Evolutionary conservation across 2,113 vertebrate species (phyloP).

Genomic region (Sorex fumeus): DNA sequence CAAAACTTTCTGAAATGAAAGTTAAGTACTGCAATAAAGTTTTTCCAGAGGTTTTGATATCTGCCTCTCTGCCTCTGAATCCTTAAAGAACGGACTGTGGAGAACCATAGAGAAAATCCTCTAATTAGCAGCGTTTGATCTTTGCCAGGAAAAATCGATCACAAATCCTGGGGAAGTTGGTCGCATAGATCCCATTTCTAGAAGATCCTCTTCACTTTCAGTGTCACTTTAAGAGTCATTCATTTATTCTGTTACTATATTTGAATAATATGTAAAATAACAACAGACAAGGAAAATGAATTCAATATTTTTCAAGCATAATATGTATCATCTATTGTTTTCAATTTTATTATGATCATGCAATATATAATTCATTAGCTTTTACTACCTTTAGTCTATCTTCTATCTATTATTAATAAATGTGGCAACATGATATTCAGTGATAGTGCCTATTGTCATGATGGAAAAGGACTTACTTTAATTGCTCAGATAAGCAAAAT

Average conservation of each 20-base stretch:
- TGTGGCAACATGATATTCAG: background rate
- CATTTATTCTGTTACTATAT: background rate
- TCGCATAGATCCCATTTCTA: background rate
- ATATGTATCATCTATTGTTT: background rate
- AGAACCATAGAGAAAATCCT: background rate
- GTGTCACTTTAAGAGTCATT: background rate
- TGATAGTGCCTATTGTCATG: background rate
- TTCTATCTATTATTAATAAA: background rate
- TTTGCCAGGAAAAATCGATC: background rate
- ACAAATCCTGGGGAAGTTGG: background rate
- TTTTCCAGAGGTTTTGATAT: background rate
- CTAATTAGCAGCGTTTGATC: background rate
- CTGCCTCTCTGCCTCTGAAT: constrained; percentile 5
- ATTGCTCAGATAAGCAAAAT: constrained; percentile 36
- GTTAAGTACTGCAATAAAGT: background rate
- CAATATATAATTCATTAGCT: background rate
- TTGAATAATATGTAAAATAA: background rate
- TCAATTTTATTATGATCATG: constrained; percentile 8
- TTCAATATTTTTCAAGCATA: constrained; percentile 22
- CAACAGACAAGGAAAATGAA: background rate
- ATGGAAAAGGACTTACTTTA: background rate
- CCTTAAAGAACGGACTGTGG: background rate
- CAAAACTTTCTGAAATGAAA: constrained; percentile 15
- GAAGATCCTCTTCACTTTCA: background rate
- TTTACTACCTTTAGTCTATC: background rate